A percentile compares a stretch with the other conserved stretches of the same genome.
These are phyloP conservation scores for Ciconia nigra DNA, from an alignment of 2,797 vertebrate species.

Conservation along the genomic window DNA sequence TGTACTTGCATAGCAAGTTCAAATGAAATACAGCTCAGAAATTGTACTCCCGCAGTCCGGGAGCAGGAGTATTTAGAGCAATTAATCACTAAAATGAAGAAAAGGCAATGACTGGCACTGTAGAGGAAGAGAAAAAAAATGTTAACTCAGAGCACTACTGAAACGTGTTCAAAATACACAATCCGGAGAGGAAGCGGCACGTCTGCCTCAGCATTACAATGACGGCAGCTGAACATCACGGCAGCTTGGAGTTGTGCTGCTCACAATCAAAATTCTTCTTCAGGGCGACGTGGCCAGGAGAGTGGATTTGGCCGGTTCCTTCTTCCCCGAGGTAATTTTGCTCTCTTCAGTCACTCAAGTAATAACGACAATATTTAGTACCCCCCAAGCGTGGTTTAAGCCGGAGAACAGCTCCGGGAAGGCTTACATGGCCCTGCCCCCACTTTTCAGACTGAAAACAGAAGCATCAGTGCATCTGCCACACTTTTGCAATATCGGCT, in stretches of 20 bases:
- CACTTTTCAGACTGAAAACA: neutral
- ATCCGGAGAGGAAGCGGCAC: neutral
- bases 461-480: neutral
- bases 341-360: neutral
- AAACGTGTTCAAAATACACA: slow-evolving; percentile 71
- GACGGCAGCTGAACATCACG: neutral
- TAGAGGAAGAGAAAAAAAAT: slow-evolving; percentile 45
- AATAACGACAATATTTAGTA: neutral
- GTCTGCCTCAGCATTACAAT: neutral
- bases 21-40: slow-evolving; percentile 56
- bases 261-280: slow-evolving; percentile 28
- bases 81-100: slow-evolving; percentile 79
- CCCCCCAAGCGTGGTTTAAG: neutral
- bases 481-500: neutral
- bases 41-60: slow-evolving; percentile 41
- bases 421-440: neutral
- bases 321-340: neutral
- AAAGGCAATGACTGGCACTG: slow-evolving; percentile 67
- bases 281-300: fast-evolving
- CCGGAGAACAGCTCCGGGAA: neutral
- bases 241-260: neutral
- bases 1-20: slow-evolving; percentile 49
- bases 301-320: neutral
- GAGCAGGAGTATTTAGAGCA: slow-evolving; percentile 70
- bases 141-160: slow-evolving; percentile 61